A percentile compares a stretch with the other conserved stretches of the same genome.
These are phyloP conservation scores for Glandiceps talaboti DNA, from an alignment of 53 echinoderm and acorn worm genomes.

Conservation along the genomic window DNA sequence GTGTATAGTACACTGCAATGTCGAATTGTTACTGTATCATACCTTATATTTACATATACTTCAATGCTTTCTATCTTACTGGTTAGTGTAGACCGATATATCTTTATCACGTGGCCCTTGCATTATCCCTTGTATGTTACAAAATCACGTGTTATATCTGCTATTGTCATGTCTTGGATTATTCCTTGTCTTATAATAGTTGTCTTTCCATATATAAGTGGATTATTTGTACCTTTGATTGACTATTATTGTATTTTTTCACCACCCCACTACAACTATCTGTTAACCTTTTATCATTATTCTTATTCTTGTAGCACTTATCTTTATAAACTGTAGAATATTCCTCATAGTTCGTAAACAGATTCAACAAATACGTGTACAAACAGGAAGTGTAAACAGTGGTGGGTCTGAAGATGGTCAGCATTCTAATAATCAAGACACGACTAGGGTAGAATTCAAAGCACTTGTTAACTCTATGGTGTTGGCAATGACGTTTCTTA, in stretches of 20 bases:
- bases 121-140: too few species aligned
- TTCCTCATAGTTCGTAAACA: neutral
- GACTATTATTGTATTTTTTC: neutral
- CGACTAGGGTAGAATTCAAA: neutral
- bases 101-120: too few species aligned
- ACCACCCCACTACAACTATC: neutral
- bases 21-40: too few species aligned
- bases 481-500: neutral
- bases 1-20: too few species aligned
- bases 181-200: neutral
- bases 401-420: neutral
- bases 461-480: neutral
- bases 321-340: neutral
- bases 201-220: neutral
- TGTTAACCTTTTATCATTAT: neutral
- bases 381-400: neutral
- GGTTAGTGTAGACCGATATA: too few species aligned
- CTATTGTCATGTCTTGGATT: neutral
- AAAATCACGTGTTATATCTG: too few species aligned
- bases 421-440: neutral
- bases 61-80: too few species aligned
- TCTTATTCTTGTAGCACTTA: neutral
- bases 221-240: neutral
- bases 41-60: too few species aligned
- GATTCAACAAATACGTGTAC: neutral